Evolutionary conservation across 2,797 vertebrate genomes (phyloP), one percentile per base, ranked within the genome.

Genomic region (Choloepus didactylus): DNA sequence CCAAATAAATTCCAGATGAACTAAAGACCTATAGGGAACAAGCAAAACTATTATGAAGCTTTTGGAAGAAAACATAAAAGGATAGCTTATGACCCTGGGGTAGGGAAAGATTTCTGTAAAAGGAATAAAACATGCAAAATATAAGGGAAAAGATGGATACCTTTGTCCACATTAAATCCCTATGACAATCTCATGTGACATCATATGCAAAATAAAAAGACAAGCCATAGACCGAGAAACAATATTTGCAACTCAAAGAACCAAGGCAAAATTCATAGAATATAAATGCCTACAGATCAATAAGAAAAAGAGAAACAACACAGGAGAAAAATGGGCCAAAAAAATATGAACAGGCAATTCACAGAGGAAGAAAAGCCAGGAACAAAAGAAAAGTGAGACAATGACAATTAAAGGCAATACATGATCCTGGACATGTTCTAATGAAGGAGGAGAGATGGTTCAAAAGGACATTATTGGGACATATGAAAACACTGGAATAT

Each of bases 1-100:
- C 44, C 90, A 93, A 89, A 96, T 97, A 88, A 88, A 67, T 96
- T 96, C 95, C 96, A 96, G 90, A 93, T 92, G 96, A 95, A 46
- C 49, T 60, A 15, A 81, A 96, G 91, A 69, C 87, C 83, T 92
- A 59, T 60, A 35, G 79, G 56, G 64, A 86, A 38, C 18, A 62
- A 83, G 49, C 12, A 9, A 49, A 46, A 15, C 41, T 31, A 25
- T 18, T 16, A 41, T 0, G 6, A 67, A 64, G 11, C 16, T 73
- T 80, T 60, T 35, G 79, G 77, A 69, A 35, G 56, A 21, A 80
- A 82, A 83, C 64, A 44, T 0, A 31, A n/a, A 51, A 51, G 67
- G 31, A n/a, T 60, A 56, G 14, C 51, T 69, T 38, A 16, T 21
- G 44, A 19, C 35, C 49, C 46, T 27, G 27, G 49, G 38, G 35